These are phyloP conservation scores for Cheilosia vernalis DNA, from an alignment of 2,888 invertebrate species.

Conservation along the genomic window DNA sequence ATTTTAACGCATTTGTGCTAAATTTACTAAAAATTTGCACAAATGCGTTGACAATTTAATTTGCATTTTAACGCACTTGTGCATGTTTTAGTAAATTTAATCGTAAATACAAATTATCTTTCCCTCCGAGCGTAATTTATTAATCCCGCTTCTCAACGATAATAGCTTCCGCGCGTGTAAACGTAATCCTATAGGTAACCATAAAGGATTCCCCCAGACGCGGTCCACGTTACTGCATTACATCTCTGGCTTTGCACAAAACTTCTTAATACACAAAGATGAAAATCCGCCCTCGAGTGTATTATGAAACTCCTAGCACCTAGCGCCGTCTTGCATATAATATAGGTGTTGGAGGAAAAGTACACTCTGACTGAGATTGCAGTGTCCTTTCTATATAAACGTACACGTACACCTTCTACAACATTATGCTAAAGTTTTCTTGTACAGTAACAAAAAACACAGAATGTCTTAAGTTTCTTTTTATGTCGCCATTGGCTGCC, in stretches of 20 bases:
- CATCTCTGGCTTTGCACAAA: slow-evolving; percentile 13
- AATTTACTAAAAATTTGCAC: no score
- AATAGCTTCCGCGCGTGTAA: slow-evolving; percentile 6
- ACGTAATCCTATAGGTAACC: slow-evolving; percentile 10
- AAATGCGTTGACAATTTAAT: no score
- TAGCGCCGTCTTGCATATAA: not conserved
- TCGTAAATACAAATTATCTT: not conserved
- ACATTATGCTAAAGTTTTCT: slow-evolving; percentile 7
- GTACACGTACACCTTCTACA: not conserved
- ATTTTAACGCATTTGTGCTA: no score
- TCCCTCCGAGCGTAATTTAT: slow-evolving; percentile 19
- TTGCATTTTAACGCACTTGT: no score
- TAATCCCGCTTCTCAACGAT: slow-evolving; percentile 5
- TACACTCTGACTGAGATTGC: slow-evolving; percentile 14
- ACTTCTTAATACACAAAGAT: slow-evolving; percentile 8
- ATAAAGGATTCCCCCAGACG: slow-evolving; percentile 1
- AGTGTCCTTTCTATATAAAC: not conserved
- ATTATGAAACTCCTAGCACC: not conserved
- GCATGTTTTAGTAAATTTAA: not conserved
- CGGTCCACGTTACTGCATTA: slow-evolving; percentile 3
- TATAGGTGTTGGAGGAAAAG: not conserved
- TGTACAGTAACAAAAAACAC: not conserved
- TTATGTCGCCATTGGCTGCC: slow-evolving; percentile 23
- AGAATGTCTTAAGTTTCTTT: slow-evolving; percentile 34
- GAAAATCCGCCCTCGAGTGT: not conserved